phyloP scores from a whole-genome alignment of 2,888 invertebrate species.

The Anthophora plumipes region DNA sequence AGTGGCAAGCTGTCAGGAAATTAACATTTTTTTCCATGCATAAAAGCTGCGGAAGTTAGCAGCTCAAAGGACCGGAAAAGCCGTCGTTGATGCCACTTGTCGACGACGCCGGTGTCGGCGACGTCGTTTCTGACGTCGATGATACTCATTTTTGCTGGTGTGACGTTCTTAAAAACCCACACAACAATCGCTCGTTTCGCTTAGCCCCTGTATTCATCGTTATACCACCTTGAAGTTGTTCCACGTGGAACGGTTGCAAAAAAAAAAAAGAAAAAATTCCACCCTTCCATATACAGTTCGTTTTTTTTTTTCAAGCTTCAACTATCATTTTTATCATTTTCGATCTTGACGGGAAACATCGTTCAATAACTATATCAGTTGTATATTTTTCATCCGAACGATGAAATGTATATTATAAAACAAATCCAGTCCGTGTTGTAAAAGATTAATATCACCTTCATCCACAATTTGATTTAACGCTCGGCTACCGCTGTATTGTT shows the following conservation, averaged over 20 bases:
- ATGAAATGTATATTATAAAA: constrained; percentile 5
- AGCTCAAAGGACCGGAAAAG: constrained; percentile 62
- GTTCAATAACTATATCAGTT: neutral
- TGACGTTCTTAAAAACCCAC: constrained; percentile 57
- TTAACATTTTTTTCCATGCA: constrained; percentile 62
- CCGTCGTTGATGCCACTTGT: constrained; percentile 58
- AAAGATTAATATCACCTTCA: constrained; percentile 32
- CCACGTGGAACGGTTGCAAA: neutral
- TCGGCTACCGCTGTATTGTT: constrained; percentile 5
- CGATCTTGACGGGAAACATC: neutral
- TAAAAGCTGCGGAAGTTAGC: constrained; percentile 56
- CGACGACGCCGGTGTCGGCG: constrained; percentile 46
- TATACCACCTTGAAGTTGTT: constrained; percentile 11
- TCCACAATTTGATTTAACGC: constrained; percentile 41
- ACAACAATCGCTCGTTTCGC: constrained; percentile 62
- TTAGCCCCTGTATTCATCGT: constrained; percentile 32
- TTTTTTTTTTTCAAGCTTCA: neutral
- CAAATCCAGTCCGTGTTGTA: neutral
- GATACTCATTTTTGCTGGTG: constrained; percentile 39
- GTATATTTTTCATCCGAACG: neutral
- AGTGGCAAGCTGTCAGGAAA: constrained; percentile 58
- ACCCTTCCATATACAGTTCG: neutral
- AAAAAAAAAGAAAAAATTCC: neutral
- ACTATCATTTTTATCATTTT: neutral
- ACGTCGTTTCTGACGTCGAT: constrained; percentile 52